Conservation (phyloP, 2,797 vertebrate species). For the Rhinophrynus dorsalis region DNA sequence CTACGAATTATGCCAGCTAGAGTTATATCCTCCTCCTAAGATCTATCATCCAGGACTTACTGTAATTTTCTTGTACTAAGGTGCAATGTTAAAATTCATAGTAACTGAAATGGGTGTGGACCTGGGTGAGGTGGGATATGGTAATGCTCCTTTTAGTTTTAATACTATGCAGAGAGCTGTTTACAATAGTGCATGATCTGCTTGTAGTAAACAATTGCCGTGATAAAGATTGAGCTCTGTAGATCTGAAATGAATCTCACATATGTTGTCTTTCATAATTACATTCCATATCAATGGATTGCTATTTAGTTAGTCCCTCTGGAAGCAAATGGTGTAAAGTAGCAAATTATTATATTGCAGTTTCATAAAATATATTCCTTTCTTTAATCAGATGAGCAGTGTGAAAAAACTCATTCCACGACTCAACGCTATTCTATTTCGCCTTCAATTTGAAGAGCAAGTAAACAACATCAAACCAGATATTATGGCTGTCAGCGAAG, state of each 20-base stretch:
- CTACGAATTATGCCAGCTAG: no score
- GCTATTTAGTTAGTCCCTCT: slow-evolving; percentile 8
- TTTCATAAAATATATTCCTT: slow-evolving; percentile 72
- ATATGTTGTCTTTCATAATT: slow-evolving; percentile 19
- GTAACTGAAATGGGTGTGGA: no score
- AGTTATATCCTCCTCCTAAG: no score
- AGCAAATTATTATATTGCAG: slow-evolving; percentile 61
- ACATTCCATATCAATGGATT: slow-evolving; percentile 3
- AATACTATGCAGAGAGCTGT: no score
- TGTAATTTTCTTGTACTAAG: no score
- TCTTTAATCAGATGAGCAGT: slow-evolving; percentile 87
- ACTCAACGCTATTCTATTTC: slow-evolving; percentile 93
- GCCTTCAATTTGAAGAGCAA: slow-evolving; percentile 96
- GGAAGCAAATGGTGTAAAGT: slow-evolving; percentile 52
- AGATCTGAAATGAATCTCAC: not conserved
- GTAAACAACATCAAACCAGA: slow-evolving; percentile 91
- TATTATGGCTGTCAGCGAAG: slow-evolving; percentile 89
- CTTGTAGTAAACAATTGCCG: not conserved
- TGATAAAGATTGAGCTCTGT: slow-evolving; percentile 13
- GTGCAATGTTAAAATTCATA: no score
- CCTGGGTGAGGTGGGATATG: no score
- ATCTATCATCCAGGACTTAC: no score
- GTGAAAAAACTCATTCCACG: slow-evolving; percentile 88
- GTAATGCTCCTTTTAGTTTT: no score
- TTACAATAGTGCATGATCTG: no score